Base-by-base conservation (phyloP, 2,888 invertebrate genomes). In the Pyrocoelia pectoralis region DNA sequence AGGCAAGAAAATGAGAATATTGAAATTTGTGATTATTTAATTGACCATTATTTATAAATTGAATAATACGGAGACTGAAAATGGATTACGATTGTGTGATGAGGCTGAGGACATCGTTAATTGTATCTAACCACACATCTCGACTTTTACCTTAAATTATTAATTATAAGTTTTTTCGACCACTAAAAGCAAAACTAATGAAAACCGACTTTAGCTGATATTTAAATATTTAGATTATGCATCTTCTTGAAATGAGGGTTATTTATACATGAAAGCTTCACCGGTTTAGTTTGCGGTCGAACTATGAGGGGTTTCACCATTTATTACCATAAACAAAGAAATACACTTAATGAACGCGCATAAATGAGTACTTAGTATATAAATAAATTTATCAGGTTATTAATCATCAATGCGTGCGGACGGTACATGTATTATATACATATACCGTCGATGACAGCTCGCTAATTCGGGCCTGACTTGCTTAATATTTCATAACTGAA, bases 401-500 rank as follows among this genome's bases (percentile, higher is more conserved):
- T 75, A 75, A 75, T 75, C 74, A 73, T 66, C 67, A 65, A 70
- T 71, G 73, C 72, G 73, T 74, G 76, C 69, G 68, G 65, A 64
- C 65, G 63, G 69, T 58, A 68, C 72, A 71, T 74, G 69, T 70
- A 74, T 73, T 72, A 73, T 46, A 46, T 72, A 68, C 69, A 64
- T 67, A 66, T 69, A 65, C 64, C 67, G 65, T 63, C 73, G 75
- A 74, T 75, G 77, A 77, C 77, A 76, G 74, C 72, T 73, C 73
- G 73, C 75, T 76, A 76, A 76, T 76, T 75, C 74, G 66, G 71
- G 68, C 72, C 70, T 71, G 72, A 70, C 74, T 74, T 69, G 72
- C 72, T 79, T 75, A 79, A 79, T 79, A 79, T 77, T 79, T 79
- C 76, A 79, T 77, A 76, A 77, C 76, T 70, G 75, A 76, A 78